phyloP scores from a whole-genome alignment of 2,113 vertebrate genomes.

The Clarias magur region DNA sequence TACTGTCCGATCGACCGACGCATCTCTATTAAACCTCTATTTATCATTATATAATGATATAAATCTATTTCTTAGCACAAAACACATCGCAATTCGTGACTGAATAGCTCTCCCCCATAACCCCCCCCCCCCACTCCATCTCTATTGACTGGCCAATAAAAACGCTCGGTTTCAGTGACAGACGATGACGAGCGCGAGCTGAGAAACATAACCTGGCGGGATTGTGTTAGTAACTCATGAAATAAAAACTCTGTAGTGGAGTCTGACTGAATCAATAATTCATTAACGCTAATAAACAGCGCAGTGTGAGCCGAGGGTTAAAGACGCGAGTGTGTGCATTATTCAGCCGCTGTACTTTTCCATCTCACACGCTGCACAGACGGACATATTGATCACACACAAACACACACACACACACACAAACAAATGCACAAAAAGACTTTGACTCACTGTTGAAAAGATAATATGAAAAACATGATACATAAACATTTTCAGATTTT shows the following conservation, averaged over 20 bases:
- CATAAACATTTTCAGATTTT: not conserved
- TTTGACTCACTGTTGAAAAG: not conserved
- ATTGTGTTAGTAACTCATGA: not conserved
- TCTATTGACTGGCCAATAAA: not conserved
- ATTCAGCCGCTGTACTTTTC: constrained; percentile 24
- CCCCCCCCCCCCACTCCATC: too few relatives aligned
- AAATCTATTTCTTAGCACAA: too few relatives aligned
- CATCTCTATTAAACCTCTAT: too few relatives aligned
- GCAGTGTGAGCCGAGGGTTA: not conserved
- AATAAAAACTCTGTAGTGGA: not conserved
- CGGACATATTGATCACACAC: not conserved
- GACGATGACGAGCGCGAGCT: not conserved
- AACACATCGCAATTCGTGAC: too few relatives aligned
- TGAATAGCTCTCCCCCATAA: too few relatives aligned
- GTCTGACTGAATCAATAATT: constrained; percentile 16
- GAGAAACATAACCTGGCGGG: not conserved
- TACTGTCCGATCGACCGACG: too few relatives aligned
- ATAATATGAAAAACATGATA: not conserved
- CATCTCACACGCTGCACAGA: constrained; percentile 2
- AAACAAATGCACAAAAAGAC: not conserved
- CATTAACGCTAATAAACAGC: constrained; percentile 12
- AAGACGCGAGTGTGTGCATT: constrained; percentile 1
- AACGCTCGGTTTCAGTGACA: not conserved
- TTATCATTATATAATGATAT: too few relatives aligned
- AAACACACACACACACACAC: not conserved